phyloP scores from a whole-genome alignment of 2,113 vertebrate species.

The Tragelaphus scriptus region DNA sequence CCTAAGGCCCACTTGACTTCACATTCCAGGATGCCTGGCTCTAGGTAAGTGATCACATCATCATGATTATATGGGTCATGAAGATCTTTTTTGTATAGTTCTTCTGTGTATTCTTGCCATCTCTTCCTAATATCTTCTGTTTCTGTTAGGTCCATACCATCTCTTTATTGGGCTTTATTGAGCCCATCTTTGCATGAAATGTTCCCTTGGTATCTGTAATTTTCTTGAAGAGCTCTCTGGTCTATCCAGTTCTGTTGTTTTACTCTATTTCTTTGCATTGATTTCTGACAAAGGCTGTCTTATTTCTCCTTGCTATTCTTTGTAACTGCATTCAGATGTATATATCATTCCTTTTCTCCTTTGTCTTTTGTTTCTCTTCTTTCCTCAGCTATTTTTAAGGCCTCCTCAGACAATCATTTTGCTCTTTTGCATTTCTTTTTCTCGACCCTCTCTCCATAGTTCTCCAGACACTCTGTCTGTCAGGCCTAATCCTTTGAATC shows the following conservation, averaged over 20 bases:
- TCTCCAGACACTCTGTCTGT: not conserved
- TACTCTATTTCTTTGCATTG: not conserved
- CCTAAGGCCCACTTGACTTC: not conserved
- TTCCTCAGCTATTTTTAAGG: not conserved
- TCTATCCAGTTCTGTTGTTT: not conserved
- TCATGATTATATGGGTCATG: not conserved
- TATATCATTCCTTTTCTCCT: not conserved
- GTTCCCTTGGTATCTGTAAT: not conserved
- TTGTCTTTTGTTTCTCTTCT: not conserved
- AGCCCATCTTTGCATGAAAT: not conserved
- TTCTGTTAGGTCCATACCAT: not conserved
- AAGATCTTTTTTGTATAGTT: not conserved
- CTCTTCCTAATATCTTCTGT: not conserved
- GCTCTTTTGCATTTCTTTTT: not conserved
- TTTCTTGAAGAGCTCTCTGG: not conserved
- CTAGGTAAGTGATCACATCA: not conserved
- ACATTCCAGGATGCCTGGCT: not conserved
- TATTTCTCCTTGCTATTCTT: not conserved
- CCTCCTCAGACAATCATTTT: not conserved
- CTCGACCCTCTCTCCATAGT: not conserved
- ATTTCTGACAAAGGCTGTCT: not conserved
- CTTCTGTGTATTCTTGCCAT: not conserved
- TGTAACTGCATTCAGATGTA: not conserved
- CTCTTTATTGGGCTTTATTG: not conserved
- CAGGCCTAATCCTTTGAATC: not conserved